phyloP scores from a whole-genome alignment of 2,113 vertebrate genomes.

The Microtus montanus region DNA sequence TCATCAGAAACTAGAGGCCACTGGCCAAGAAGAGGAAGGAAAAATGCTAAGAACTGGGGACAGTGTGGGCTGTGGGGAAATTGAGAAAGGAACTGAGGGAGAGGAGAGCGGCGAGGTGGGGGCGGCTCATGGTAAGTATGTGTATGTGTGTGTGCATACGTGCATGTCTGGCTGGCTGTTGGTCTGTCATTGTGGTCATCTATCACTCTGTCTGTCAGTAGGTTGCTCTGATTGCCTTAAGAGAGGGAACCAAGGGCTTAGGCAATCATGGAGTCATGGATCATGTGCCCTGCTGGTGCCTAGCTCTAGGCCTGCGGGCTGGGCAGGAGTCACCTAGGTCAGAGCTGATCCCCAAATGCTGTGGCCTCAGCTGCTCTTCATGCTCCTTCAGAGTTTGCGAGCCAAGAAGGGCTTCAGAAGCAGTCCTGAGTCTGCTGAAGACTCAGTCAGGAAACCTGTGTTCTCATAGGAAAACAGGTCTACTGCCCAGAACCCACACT shows the following conservation, averaged over 20 bases:
- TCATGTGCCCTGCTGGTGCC: neutral
- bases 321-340: neutral
- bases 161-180: neutral
- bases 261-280: neutral
- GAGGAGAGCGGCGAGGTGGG: neutral
- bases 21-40: neutral
- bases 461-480: neutral
- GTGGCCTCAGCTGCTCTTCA: neutral
- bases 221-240: neutral
- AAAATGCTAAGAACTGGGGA: neutral
- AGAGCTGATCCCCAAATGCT: neutral
- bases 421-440: neutral
- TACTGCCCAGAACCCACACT: neutral
- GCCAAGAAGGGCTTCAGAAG: neutral
- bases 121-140: neutral
- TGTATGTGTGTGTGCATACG: neutral
- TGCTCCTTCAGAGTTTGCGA: neutral
- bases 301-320: neutral
- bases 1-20: neutral
- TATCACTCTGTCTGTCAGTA: neutral
- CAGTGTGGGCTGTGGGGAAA: too few species aligned
- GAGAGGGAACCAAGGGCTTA: neutral
- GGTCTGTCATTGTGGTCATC: neutral
- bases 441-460: neutral
- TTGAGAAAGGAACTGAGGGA: neutral